Conservation (phyloP, 2,113 vertebrate genomes). For the Microcebus jonahi region DNA sequence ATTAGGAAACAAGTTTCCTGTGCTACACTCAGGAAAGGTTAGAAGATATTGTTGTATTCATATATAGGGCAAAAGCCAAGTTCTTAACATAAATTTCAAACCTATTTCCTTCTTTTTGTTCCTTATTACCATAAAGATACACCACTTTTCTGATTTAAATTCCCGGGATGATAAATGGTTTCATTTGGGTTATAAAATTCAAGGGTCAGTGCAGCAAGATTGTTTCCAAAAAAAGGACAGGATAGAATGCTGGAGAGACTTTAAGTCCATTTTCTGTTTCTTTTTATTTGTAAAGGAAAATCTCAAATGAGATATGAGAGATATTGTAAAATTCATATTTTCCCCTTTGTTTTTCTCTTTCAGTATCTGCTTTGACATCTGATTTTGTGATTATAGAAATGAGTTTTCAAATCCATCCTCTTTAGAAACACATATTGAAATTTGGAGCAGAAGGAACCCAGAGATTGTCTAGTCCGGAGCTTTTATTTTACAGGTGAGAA, state of each 20-base stretch:
- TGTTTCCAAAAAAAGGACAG: not conserved
- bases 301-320: conserved; percentile 40
- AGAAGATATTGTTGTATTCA: not conserved
- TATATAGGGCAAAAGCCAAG: not conserved
- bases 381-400: conserved; percentile 51
- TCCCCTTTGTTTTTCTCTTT: conserved; percentile 28
- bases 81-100: not conserved
- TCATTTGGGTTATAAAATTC: not conserved
- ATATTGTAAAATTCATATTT: conserved; percentile 36
- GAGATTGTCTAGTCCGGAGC: not conserved
- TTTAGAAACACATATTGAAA: conserved; percentile 28
- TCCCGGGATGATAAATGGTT: not conserved
- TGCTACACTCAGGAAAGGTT: not conserved
- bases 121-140: not conserved
- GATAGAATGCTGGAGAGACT: not conserved
- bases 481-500: conserved; percentile 27
- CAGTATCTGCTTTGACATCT: not conserved
- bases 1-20: not conserved
- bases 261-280: not conserved
- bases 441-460: conserved; percentile 29
- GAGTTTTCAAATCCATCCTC: conserved; percentile 7
- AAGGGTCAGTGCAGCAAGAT: not conserved
- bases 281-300: conserved; percentile 58
- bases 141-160: not conserved
- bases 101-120: not conserved